Percentiles rank a stretch among this genome's conserved stretches.
Evolutionary conservation across 2,113 vertebrate species (phyloP).

Genomic region (Labeo catla): DNA sequence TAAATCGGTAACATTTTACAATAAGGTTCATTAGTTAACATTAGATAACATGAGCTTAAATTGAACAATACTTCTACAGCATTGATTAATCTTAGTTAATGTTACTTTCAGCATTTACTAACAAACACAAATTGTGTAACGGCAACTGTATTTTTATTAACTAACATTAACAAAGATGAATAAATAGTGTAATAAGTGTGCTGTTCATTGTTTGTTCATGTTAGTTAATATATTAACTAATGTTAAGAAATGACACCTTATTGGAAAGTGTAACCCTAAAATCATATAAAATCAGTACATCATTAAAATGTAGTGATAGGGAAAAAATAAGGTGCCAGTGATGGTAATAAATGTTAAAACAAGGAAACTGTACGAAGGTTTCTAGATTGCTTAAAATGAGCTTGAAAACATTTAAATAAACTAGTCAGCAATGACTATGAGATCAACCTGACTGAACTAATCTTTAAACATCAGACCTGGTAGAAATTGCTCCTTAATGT

Average conservation of each 20-base stretch:
- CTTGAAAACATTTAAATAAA: background rate
- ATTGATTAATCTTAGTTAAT: too few species aligned
- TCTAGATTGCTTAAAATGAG: background rate
- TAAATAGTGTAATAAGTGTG: too few species aligned
- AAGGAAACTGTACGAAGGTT: background rate
- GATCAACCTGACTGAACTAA: background rate
- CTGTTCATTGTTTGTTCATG: too few species aligned
- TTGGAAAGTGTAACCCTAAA: background rate
- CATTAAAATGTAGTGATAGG: background rate
- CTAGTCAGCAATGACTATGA: background rate
- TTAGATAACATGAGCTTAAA: too few species aligned
- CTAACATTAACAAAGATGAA: too few species aligned
- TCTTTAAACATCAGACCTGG: background rate
- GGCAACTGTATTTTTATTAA: too few species aligned
- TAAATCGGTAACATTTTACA: background rate
- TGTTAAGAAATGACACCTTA: too few species aligned
- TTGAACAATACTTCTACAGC: too few species aligned
- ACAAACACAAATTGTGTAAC: too few species aligned
- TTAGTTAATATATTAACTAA: too few species aligned
- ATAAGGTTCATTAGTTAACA: too few species aligned
- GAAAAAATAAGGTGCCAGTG: background rate
- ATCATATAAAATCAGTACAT: background rate
- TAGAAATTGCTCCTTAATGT: background rate
- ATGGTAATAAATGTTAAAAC: background rate
- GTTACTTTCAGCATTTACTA: too few species aligned